Evolutionary conservation across 2,888 invertebrate genomes (phyloP), one percentile per base, ranked within the genome.

Genomic region (Arctia plantaginis): DNA sequence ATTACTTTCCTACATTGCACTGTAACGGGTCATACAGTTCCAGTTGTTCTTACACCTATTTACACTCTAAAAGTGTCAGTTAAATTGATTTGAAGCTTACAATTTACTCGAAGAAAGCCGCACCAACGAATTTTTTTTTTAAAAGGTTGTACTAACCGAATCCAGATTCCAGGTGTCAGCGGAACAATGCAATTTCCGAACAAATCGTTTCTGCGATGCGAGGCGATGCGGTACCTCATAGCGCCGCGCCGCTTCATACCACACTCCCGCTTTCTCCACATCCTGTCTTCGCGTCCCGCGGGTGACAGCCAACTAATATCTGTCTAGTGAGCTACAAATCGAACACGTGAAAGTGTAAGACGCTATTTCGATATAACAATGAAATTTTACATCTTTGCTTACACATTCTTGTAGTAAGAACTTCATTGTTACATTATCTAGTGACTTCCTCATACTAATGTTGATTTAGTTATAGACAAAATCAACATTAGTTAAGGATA

Each of bases 151-250:
- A 85, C 91, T 91, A 91, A 91, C 92, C 90, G 88, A 93, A 93
- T 93, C 91, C 92, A 90, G 93, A 93, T 91, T 93, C 91, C 94
- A 93, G 94, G 93, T 94, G 93, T 90, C 90, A 88, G 82, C 88
- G 89, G 90, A 90, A 94, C 93, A 94, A 93, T 93, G 92, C 93
- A 94, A 94, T 94, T 92, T 91, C 83, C 83, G 89, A 91, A 93
- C 91, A 93, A 94, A 94, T 94, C 89, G 93, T 87, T 86, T 88
- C 88, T 84, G 85, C 87, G 73, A 72, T 71, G 66, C 65, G 66
- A 68, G 68, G 72, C 64, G n/a, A 0, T 59, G 72, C 44, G 27
- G 1, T 47, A 65, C 13, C 68, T 67, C 59, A 39, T 51, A 41
- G 55, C 35, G 10, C 44, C 44, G 55, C 35, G 15, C 44, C 44